Conservation (phyloP, 2,113 vertebrate species). For the Nansenia antarctica region DNA sequence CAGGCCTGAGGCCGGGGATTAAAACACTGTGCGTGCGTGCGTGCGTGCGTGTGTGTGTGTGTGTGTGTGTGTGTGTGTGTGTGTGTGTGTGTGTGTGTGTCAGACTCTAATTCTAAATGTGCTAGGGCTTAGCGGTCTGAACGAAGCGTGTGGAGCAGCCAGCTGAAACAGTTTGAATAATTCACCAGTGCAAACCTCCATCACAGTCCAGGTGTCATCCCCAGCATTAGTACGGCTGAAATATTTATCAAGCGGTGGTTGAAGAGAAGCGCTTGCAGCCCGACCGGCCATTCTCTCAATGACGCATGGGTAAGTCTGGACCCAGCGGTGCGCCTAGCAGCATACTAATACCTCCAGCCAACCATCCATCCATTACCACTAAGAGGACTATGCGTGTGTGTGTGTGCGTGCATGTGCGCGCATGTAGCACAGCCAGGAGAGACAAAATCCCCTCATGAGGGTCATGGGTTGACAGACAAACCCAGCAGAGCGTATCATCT, state of each 20-base stretch:
- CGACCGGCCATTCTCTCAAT: constrained; percentile 40
- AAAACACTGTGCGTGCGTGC: not conserved
- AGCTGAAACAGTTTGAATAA: constrained; percentile 80
- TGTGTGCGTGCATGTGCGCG: not conserved
- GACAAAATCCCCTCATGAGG: constrained; percentile 49
- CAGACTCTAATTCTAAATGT: constrained; percentile 45
- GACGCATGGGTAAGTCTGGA: constrained; percentile 53
- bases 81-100: constrained; percentile 6
- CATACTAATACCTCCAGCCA: constrained; percentile 51
- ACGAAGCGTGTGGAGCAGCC: constrained; percentile 66
- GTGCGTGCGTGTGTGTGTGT: not conserved
- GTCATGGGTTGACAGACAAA: constrained; percentile 42
- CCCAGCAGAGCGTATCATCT: no score
- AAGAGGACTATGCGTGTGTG: not conserved
- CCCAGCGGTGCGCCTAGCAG: constrained; percentile 35
- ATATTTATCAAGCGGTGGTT: constrained; percentile 80
- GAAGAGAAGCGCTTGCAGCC: constrained; percentile 60
- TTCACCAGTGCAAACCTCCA: constrained; percentile 78
- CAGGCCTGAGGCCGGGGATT: not conserved
- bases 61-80: not conserved
- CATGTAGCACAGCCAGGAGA: no score
- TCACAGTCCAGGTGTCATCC: constrained; percentile 75
- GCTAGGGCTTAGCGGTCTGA: constrained; percentile 54
- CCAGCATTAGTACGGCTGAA: constrained; percentile 76
- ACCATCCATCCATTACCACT: constrained; percentile 13